phyloP scores from a whole-genome alignment of 1,140 invertebrate species.

The Pseudomyrmex flavicornis region DNA sequence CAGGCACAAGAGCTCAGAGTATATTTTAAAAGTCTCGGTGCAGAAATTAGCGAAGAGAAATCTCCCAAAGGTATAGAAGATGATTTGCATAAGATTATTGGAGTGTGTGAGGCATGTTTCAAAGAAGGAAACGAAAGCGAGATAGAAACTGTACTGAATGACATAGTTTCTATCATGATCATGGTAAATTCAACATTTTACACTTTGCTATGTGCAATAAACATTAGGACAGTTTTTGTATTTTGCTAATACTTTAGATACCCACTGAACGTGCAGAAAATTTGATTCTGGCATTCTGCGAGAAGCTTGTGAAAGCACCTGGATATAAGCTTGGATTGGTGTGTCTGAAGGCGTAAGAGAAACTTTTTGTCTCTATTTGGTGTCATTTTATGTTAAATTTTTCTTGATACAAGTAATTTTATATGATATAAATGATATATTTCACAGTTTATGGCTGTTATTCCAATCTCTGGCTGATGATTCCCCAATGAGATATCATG shows the following conservation, averaged over 20 bases:
- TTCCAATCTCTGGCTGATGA: slow-evolving; percentile 95
- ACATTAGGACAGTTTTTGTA: slow-evolving; percentile 11
- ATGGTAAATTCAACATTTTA: slow-evolving; percentile 87
- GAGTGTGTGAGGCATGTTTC: slow-evolving; percentile 96
- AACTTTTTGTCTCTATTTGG: slow-evolving; percentile 68
- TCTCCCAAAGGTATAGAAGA: slow-evolving; percentile 95
- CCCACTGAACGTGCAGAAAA: slow-evolving; percentile 95
- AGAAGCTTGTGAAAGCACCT: slow-evolving; percentile 96
- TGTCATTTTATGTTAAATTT: neutral
- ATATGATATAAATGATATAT: slow-evolving; percentile 27
- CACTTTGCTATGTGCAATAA: neutral
- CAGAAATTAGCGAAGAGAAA: slow-evolving; percentile 96
- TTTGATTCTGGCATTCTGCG: slow-evolving; percentile 95
- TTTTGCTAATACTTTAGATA: slow-evolving; percentile 86
- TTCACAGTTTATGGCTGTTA: slow-evolving; percentile 91
- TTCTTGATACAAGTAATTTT: slow-evolving; percentile 31
- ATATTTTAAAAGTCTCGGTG: slow-evolving; percentile 96
- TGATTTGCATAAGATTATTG: slow-evolving; percentile 97
- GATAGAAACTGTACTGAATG: slow-evolving; percentile 93
- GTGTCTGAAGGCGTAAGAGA: slow-evolving; percentile 94
- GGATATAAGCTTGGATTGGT: slow-evolving; percentile 92
- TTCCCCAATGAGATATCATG: slow-evolving; percentile 94
- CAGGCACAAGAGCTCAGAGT: slow-evolving; percentile 95
- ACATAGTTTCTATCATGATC: slow-evolving; percentile 97
- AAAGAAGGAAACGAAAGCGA: slow-evolving; percentile 93